Percentiles rank a stretch among this genome's conserved stretches.
Conservation (phyloP, 2,797 vertebrate species). For the Smutsia gigantea region DNA sequence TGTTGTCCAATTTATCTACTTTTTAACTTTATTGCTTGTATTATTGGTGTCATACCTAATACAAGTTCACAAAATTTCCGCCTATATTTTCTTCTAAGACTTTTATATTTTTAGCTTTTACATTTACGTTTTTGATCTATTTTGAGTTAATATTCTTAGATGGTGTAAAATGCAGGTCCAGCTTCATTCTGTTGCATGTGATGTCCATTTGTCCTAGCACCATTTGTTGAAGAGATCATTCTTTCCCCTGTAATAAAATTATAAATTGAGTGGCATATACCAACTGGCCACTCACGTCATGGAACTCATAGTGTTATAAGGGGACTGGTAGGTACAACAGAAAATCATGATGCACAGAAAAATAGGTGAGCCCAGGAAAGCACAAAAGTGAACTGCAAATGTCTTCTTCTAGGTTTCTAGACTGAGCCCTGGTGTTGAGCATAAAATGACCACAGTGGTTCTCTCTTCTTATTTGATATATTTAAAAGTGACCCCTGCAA, state of each 20-base stretch:
- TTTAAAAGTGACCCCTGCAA: not conserved
- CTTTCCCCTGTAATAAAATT: not conserved
- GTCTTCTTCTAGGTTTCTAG: not conserved
- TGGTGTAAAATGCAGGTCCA: not conserved
- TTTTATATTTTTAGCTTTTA: not conserved
- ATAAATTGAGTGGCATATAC: not conserved
- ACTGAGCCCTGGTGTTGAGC: not conserved
- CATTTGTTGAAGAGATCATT: not conserved
- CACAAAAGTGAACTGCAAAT: not conserved
- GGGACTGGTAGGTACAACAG: not conserved
- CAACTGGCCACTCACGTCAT: not conserved
- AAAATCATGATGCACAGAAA: not conserved
- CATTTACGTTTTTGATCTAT: not conserved
- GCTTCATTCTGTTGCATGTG: not conserved
- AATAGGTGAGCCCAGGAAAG: not conserved
- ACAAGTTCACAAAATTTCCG: not conserved
- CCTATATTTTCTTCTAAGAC: not conserved
- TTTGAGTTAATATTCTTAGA: not conserved
- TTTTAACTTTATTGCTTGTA: not conserved
- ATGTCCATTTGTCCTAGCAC: not conserved
- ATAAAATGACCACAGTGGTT: not conserved
- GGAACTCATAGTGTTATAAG: accelerated
- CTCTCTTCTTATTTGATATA: not conserved
- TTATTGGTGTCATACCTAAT: not conserved
- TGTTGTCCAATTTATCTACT: not conserved